Conservation (phyloP, 2,797 vertebrate genomes). For the Rhinella marina region DNA sequence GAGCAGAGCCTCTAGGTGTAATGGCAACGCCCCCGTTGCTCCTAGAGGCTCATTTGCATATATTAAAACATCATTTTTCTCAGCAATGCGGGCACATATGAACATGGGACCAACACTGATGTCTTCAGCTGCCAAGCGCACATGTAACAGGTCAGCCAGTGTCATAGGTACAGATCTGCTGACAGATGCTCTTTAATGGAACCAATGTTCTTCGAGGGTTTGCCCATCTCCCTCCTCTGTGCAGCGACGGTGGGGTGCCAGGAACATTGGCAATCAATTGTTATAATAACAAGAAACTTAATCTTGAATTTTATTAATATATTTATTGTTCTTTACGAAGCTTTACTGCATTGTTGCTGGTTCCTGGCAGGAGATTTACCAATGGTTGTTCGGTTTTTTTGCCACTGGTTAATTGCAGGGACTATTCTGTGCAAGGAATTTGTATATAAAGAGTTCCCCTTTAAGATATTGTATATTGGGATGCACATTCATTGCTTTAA, state of each 20-base stretch:
- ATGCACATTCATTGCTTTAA: conserved; percentile 12
- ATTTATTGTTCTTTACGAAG: not conserved
- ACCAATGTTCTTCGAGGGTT: not conserved
- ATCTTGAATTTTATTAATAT: not conserved
- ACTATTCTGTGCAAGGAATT: not conserved
- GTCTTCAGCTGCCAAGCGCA: too few species aligned
- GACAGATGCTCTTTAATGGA: too few species aligned
- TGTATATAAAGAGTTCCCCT: not conserved
- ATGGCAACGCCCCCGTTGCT: too few species aligned
- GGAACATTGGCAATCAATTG: not conserved
- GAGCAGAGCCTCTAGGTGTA: too few species aligned
- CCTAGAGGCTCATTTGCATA: too few species aligned
- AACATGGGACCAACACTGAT: too few species aligned
- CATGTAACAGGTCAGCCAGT: too few species aligned
- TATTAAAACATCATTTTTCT: too few species aligned
- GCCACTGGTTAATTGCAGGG: not conserved
- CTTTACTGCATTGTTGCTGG: not conserved
- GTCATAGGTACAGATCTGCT: too few species aligned
- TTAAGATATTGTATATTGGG: not conserved
- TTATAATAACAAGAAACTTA: not conserved
- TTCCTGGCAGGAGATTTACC: not conserved
- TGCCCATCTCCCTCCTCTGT: not conserved
- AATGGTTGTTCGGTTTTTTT: not conserved
- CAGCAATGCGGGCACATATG: too few species aligned
- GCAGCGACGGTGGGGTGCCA: not conserved